phyloP scores from a whole-genome alignment of 2,113 vertebrate species.

The Pygoscelis antarcticus region DNA sequence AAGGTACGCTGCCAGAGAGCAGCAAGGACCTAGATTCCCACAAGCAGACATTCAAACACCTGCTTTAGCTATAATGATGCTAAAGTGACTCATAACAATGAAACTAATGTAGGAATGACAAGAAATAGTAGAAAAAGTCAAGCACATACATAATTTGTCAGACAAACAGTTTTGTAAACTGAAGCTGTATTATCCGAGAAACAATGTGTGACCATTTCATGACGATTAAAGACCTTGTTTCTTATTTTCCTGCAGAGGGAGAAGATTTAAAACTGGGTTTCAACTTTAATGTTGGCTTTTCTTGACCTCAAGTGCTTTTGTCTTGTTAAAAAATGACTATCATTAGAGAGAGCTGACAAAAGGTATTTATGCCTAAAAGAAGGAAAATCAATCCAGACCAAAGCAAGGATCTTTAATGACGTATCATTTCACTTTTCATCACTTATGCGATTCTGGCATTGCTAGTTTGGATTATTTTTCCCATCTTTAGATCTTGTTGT shows the following conservation, averaged over 20 bases:
- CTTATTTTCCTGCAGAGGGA: background rate
- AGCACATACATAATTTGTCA: background rate
- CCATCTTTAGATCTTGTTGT: background rate
- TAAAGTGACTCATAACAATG: background rate
- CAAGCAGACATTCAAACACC: background rate
- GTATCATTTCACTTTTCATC: background rate
- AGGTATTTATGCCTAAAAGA: background rate
- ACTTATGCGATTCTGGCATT: fast-evolving
- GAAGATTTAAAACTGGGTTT: background rate
- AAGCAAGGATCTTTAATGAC: background rate
- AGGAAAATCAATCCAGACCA: background rate
- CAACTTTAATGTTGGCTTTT: background rate
- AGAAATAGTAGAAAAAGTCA: background rate
- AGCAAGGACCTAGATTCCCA: background rate
- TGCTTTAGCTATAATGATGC: background rate
- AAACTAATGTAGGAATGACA: background rate
- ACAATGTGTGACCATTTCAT: background rate
- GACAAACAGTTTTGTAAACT: background rate
- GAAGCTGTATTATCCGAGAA: background rate
- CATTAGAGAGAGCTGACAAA: background rate
- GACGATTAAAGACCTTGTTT: background rate
- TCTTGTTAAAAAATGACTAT: background rate
- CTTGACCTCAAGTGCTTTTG: background rate
- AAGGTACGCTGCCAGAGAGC: background rate
- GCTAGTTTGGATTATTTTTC: background rate